Base-by-base conservation (phyloP, 30 jellyfish, hydroid and myxozoan species). In the Turritopsis dohrnii region DNA sequence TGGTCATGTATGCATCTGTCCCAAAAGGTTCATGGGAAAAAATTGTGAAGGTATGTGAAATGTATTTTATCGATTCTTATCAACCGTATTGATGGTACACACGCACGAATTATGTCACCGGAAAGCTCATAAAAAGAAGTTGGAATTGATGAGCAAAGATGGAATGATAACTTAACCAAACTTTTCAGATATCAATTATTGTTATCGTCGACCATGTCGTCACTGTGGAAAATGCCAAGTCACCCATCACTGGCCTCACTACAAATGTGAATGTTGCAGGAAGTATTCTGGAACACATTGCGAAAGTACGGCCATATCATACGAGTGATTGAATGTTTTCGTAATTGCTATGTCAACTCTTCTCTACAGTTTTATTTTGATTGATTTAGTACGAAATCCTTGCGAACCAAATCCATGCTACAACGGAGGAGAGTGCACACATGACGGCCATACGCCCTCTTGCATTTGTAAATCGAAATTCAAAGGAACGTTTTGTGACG, bases 201-300 rank as follows among this genome's bases (percentile, higher is more conserved):
- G 98, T 65, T 81, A 83, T 71, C 96, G 90, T 5, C 89, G 96
- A 28, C 98, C 98, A 13, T 93, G 98, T 88, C 83, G 85, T 30
- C 86, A 93, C 86, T 71, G 88, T 41, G 98, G 98, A 71, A 83
- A 81, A 28, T 93, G 98, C 66, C 91, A 84, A 85, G 81, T 74
- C 82, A 89, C 84, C 7, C 87, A 72, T 26, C 85, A 82, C 17
- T 30, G 84, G 73, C 98, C 98, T 65, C 88, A 85, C 54, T 93
- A 81, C 81, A 88, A 79, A 28, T 93, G 98, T 84, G 86, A 89
- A 4, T 93, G 98, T 28, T 82, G 80, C 16, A 74, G 87, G 16
- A 94, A 94, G 16, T 93, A 77, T 81, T 85, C 71, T 53, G 98
- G 98, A 41, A 76, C 53, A 54, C 87, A 88, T 16, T 93, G 98